phyloP scores from a whole-genome alignment of 1,140 invertebrate species.

The Drosophila nebulosa region DNA sequence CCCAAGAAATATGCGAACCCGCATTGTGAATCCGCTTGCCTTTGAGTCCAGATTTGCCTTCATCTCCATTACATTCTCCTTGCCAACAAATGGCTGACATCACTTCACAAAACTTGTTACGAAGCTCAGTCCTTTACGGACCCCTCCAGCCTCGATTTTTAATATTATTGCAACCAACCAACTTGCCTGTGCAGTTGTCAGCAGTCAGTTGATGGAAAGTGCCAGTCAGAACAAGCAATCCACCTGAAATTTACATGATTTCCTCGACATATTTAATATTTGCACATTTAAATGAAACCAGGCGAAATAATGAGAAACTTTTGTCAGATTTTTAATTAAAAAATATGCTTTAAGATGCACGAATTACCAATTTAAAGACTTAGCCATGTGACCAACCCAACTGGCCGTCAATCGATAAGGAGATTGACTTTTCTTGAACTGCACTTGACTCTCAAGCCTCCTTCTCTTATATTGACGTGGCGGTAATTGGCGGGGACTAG shows the following conservation, averaged over 20 bases:
- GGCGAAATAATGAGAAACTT: background rate
- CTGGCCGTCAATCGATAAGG: background rate
- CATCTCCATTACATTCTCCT: constrained; percentile 2
- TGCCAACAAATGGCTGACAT: constrained; percentile 32
- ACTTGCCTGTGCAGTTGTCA: background rate
- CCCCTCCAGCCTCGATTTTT: constrained; percentile 19
- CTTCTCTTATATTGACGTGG: background rate
- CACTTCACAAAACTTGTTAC: constrained; percentile 33
- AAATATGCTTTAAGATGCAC: background rate
- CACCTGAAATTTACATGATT: constrained; percentile 3
- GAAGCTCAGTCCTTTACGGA: background rate
- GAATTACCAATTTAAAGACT: background rate
- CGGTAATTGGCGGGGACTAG: background rate
- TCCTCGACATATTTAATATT: background rate
- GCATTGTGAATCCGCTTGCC: background rate
- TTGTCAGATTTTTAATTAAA: background rate
- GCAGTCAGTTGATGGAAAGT: background rate
- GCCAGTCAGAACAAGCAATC: constrained; percentile 2
- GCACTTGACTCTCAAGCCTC: background rate
- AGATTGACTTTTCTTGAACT: background rate
- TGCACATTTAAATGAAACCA: background rate
- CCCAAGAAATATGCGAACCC: constrained; percentile 35
- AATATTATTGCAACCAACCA: constrained; percentile 28
- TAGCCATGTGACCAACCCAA: background rate
- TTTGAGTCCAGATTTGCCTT: constrained; percentile 1